A percentile compares a stretch with the other conserved stretches of the same genome.
Conservation (phyloP, 64 coral and sea anemone genomes). For the Cladopsammia gracilis region DNA sequence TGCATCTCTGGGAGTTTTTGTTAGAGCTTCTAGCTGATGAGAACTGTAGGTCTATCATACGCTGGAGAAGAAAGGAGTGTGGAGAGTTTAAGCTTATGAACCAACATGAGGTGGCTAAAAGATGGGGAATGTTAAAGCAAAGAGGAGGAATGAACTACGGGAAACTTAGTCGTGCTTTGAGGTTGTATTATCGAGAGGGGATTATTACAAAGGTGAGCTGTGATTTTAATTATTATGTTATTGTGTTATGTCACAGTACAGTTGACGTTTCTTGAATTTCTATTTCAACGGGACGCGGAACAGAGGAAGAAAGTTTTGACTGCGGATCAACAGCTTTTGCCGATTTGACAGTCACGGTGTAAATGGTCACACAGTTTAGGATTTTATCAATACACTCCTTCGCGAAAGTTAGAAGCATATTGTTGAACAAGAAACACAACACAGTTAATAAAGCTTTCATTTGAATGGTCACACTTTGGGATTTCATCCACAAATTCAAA, state of each 20-base stretch:
- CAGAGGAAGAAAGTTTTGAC: no score
- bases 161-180: constrained; percentile 62
- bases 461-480: no score
- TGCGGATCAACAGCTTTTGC: no score
- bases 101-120: constrained; percentile 62
- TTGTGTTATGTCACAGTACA: background rate
- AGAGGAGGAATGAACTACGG: constrained; percentile 63
- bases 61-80: constrained; percentile 53
- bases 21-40: constrained; percentile 64
- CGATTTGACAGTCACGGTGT: no score
- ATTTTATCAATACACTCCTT: no score
- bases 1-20: constrained; percentile 74
- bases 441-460: no score
- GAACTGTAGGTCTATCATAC: constrained; percentile 36
- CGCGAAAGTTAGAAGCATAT: no score
- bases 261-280: background rate
- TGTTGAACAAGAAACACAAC: no score
- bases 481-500: no score
- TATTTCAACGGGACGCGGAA: no score
- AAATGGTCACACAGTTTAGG: no score
- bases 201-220: constrained; percentile 63
- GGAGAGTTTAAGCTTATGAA: constrained; percentile 61
- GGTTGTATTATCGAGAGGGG: constrained; percentile 69
- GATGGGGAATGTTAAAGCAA: constrained; percentile 56
- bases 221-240: no score